phyloP scores from a whole-genome alignment of 92 coral and sea anemone genomes.

The Ricordea florida region DNA sequence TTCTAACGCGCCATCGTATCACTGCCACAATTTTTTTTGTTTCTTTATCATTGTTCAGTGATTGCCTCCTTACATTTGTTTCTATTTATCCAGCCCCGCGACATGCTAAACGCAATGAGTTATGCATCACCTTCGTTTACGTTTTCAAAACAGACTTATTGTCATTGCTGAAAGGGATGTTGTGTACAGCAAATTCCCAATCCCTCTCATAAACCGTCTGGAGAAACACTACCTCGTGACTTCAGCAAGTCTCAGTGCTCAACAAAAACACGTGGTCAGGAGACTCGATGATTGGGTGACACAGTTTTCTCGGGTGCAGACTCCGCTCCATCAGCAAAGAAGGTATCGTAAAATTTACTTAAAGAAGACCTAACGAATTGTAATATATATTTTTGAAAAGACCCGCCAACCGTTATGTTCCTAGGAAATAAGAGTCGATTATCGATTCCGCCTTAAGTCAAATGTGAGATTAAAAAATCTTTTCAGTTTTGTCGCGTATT shows the following conservation, averaged over 20 bases:
- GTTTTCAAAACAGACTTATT: conserved; percentile 69
- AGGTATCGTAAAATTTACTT: too few relatives aligned
- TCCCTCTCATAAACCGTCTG: conserved; percentile 85
- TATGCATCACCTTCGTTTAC: too few relatives aligned
- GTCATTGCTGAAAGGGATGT: conserved; percentile 90
- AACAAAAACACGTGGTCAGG: conserved; percentile 47
- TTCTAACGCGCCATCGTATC: too few relatives aligned
- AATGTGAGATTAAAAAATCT: too few relatives aligned
- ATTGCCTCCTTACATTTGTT: too few relatives aligned
- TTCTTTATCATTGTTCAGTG: too few relatives aligned
- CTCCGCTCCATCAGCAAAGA: conserved; percentile 37
- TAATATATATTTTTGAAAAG: neutral
- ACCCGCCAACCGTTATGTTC: neutral
- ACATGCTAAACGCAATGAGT: too few relatives aligned
- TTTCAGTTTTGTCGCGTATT: too few relatives aligned
- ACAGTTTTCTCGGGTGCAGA: conserved; percentile 40
- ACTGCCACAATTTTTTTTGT: too few relatives aligned
- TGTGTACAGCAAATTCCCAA: conserved; percentile 76
- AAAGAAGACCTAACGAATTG: neutral
- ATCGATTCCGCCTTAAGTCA: too few relatives aligned
- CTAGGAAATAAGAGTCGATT: too few relatives aligned
- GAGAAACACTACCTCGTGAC: conserved; percentile 85
- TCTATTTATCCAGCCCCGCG: too few relatives aligned
- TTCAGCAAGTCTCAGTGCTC: conserved; percentile 58
- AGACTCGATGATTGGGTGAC: conserved; percentile 61